Evolutionary conservation across 2,113 vertebrate genomes (phyloP).

Genomic region (Perognathus longimembris): DNA sequence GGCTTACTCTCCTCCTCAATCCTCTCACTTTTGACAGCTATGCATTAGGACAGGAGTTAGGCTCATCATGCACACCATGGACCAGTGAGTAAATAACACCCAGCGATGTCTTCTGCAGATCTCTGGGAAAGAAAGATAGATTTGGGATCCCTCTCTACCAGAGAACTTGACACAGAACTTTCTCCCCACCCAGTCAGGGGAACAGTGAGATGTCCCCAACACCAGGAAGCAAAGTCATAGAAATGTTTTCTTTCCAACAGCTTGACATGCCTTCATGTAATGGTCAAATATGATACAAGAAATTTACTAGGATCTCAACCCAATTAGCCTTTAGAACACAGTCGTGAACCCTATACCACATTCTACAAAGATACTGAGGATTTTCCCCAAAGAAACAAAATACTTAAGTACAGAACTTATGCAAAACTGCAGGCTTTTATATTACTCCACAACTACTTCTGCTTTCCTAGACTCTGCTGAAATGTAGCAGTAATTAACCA

Average conservation of each 20-base stretch:
- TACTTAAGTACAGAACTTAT: slow-evolving; percentile 1
- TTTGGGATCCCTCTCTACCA: not conserved
- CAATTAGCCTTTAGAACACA: not conserved
- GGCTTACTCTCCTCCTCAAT: not conserved
- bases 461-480: not conserved
- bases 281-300: slow-evolving; percentile 1
- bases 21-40: not conserved
- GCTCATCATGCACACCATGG: not conserved
- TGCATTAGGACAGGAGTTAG: not conserved
- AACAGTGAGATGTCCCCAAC: not conserved
- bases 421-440: not conserved
- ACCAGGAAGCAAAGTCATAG: not conserved
- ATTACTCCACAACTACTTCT: not conserved
- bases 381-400: not conserved
- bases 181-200: not conserved
- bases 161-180: not conserved
- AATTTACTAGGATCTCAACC: not conserved
- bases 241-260: not conserved
- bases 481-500: slow-evolving; percentile 25
- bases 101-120: not conserved
- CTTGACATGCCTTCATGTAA: not conserved
- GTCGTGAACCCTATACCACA: not conserved
- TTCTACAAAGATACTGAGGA: not conserved
- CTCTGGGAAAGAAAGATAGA: not conserved
- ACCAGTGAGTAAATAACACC: not conserved